Evolutionary conservation across 2,797 vertebrate genomes (phyloP).

Genomic region (Danio choprae): DNA sequence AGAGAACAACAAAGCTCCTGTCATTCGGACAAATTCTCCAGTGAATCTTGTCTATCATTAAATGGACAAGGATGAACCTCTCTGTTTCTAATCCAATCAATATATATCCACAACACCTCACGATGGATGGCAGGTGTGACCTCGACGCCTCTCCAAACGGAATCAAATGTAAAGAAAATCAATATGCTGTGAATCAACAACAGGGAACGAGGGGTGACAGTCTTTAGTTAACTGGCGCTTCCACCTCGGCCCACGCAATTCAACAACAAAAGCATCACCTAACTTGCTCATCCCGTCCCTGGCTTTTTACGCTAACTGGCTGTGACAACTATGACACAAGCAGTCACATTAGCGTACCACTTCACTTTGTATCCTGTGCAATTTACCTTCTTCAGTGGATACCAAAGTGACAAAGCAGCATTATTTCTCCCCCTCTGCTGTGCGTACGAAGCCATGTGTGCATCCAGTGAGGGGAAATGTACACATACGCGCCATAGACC

Average conservation of each 20-base stretch:
- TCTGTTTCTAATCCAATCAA: slow-evolving; percentile 58
- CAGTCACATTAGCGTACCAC: slow-evolving; percentile 56
- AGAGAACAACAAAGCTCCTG: slow-evolving; percentile 17
- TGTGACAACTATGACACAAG: slow-evolving; percentile 56
- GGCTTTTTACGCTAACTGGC: slow-evolving; percentile 32
- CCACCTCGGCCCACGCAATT: slow-evolving; percentile 29
- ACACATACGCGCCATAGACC: not conserved
- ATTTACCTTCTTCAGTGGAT: slow-evolving; percentile 46
- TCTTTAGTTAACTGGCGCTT: slow-evolving; percentile 51
- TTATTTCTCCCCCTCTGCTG: slow-evolving; percentile 5
- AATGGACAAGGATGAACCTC: slow-evolving; percentile 55
- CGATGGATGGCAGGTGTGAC: slow-evolving; percentile 57
- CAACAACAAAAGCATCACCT: slow-evolving; percentile 40
- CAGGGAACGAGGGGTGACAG: slow-evolving; percentile 47
- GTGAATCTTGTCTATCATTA: slow-evolving; percentile 49
- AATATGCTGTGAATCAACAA: slow-evolving; percentile 59
- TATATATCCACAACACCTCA: slow-evolving; percentile 55
- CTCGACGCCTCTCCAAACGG: slow-evolving; percentile 30
- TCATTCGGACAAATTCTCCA: slow-evolving; percentile 27
- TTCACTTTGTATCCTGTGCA: slow-evolving; percentile 49
- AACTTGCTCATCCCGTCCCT: slow-evolving; percentile 38
- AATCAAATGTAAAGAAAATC: slow-evolving; percentile 61
- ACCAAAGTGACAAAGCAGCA: slow-evolving; percentile 32
- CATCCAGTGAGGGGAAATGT: slow-evolving; percentile 7
- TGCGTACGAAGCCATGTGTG: slow-evolving; percentile 16